A percentile compares a stretch with the other conserved stretches of the same genome.
Evolutionary conservation across 2,113 vertebrate genomes (phyloP).

Genomic region (Saguinus imperator): DNA sequence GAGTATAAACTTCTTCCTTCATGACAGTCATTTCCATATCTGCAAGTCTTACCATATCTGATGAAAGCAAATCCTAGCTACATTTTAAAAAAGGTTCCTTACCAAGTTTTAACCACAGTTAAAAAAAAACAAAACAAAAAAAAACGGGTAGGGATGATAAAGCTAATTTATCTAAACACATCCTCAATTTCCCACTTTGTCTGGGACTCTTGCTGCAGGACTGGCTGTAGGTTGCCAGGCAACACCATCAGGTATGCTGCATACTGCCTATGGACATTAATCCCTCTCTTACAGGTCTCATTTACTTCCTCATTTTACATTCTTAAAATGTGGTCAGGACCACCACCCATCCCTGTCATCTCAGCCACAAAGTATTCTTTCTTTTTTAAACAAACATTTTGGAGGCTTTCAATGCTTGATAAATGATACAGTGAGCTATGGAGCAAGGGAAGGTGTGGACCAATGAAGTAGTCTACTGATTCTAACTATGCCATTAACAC

Average conservation of each 20-base stretch:
- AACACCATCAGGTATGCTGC: conserved; percentile 68
- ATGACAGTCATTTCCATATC: background rate
- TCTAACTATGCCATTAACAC: background rate
- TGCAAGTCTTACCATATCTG: background rate
- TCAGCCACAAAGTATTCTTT: background rate
- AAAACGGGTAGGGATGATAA: background rate
- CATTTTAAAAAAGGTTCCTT: background rate
- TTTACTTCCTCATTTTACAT: conserved; percentile 50
- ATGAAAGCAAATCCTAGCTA: background rate
- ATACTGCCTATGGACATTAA: conserved; percentile 57
- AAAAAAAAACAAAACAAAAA: background rate
- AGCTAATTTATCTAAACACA: conserved; percentile 35
- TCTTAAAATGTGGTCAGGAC: conserved; percentile 9
- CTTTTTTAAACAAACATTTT: background rate
- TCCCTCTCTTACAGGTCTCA: conserved; percentile 60
- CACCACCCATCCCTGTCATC: accelerated
- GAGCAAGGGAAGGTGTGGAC: background rate
- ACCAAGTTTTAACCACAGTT: background rate
- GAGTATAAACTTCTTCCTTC: background rate
- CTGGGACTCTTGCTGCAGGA: conserved; percentile 49
- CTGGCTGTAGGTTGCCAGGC: conserved; percentile 72
- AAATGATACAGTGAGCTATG: background rate
- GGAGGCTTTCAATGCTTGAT: background rate
- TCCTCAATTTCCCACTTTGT: background rate
- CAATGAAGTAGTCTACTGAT: background rate